Evolutionary conservation across 1,140 invertebrate genomes (phyloP).

Genomic region (Drosophila malerkotliana): DNA sequence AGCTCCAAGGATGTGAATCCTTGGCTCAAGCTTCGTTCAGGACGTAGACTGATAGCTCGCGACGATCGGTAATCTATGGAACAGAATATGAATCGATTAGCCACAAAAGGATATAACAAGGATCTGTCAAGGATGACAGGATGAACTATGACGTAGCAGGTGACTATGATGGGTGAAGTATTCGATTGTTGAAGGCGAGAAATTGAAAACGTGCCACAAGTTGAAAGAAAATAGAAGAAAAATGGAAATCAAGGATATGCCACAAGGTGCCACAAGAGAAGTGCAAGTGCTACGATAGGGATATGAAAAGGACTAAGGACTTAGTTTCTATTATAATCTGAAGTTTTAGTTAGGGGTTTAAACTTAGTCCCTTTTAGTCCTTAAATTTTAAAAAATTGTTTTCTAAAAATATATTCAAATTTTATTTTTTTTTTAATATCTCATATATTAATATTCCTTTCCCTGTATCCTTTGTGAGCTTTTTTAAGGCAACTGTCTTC

Average conservation of each 20-base stretch:
- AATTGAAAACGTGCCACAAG: conserved; percentile 52
- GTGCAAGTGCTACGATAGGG: background rate
- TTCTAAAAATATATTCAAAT: conserved; percentile 51
- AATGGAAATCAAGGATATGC: background rate
- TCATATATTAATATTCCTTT: background rate
- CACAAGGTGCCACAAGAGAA: background rate
- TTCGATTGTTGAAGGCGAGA: conserved; percentile 13
- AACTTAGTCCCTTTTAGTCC: too few species aligned
- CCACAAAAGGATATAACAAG: background rate
- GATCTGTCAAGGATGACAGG: background rate
- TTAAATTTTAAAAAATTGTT: conserved; percentile 22
- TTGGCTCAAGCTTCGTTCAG: conserved; percentile 87
- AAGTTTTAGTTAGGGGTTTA: background rate
- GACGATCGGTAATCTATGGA: conserved; percentile 85
- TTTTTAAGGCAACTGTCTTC: conserved; percentile 5
- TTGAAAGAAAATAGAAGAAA: background rate
- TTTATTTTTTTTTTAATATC: background rate
- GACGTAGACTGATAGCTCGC: conserved; percentile 88
- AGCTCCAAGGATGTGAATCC: conserved; percentile 90
- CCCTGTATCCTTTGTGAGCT: background rate
- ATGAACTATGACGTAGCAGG: background rate
- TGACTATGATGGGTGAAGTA: background rate
- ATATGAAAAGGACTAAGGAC: background rate
- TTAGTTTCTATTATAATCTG: background rate
- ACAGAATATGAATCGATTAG: conserved; percentile 4